phyloP scores from a whole-genome alignment of 2,888 invertebrate species.

The Drosophila macrospina region DNA sequence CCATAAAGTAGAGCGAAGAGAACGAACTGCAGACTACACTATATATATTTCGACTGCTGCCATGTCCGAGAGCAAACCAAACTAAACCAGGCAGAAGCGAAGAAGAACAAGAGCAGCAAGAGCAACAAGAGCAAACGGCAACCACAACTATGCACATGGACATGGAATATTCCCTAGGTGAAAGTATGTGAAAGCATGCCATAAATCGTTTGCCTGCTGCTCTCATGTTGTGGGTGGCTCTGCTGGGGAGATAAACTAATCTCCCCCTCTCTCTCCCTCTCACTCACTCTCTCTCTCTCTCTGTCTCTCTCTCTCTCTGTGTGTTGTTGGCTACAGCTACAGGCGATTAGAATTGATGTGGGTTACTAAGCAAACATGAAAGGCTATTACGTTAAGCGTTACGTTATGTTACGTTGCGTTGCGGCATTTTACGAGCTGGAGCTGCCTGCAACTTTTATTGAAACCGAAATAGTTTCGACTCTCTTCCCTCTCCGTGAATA shows the following conservation, averaged over 20 bases:
- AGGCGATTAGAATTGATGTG: conserved; percentile 81
- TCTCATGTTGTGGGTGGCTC: conserved; percentile 57
- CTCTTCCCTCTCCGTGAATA: conserved; percentile 2
- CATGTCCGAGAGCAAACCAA: conserved; percentile 8
- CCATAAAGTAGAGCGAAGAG: conserved; percentile 61
- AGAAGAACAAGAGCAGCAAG: conserved; percentile 24
- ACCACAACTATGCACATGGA: conserved; percentile 70
- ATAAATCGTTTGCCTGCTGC: conserved; percentile 73
- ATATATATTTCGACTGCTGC: conserved; percentile 10
- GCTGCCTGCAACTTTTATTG: conserved; percentile 49
- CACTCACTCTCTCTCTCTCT: background rate
- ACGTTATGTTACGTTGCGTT: conserved; percentile 64
- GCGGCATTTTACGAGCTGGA: conserved; percentile 63
- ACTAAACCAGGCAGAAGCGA: background rate
- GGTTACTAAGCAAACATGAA: conserved; percentile 82
- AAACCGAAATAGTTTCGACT: conserved; percentile 59
- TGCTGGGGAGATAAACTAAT: conserved; percentile 39
- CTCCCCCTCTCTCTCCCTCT: conserved; percentile 1
- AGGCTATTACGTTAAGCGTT: conserved; percentile 80
- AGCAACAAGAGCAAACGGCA: conserved; percentile 31
- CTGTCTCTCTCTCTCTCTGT: background rate
- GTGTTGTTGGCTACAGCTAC: conserved; percentile 54
- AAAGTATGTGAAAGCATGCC: conserved; percentile 81
- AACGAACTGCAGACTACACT: conserved; percentile 32
- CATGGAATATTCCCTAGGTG: conserved; percentile 78